Evolutionary conservation across 2,113 vertebrate species (phyloP).

Genomic region (Excalfactoria chinensis): DNA sequence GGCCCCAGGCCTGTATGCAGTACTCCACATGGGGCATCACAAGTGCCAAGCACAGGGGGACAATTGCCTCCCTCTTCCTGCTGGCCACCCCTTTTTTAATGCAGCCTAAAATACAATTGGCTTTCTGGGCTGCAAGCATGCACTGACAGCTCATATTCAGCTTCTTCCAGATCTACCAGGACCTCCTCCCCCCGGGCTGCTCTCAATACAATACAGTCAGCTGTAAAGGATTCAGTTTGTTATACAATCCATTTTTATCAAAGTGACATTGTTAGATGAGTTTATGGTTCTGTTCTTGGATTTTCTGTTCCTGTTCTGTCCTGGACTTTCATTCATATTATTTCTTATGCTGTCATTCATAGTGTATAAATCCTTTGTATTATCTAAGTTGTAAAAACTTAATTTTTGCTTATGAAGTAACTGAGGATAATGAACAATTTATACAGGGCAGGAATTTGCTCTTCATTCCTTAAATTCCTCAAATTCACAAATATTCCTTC

Average conservation of each 20-base stretch:
- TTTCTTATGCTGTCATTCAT: neutral
- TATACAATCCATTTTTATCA: neutral
- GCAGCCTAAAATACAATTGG: no score
- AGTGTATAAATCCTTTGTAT: neutral
- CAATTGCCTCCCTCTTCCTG: no score
- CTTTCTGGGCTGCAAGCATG: no score
- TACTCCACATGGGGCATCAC: no score
- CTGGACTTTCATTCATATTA: neutral
- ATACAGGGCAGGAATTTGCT: neutral
- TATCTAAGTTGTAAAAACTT: neutral
- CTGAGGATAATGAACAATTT: neutral
- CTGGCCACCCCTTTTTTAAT: no score
- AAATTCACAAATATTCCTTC: neutral
- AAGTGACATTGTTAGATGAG: neutral
- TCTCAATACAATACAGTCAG: neutral
- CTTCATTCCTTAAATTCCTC: neutral
- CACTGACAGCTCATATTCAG: no score
- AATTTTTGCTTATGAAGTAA: neutral
- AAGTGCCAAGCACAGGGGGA: no score
- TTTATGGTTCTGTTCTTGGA: neutral
- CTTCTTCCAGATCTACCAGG: no score
- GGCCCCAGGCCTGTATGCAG: no score
- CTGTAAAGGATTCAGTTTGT: neutral
- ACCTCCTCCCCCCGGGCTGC: no score
- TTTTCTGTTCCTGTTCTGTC: neutral